phyloP scores from a whole-genome alignment of 1,140 invertebrate species.

The Cydia amplana region DNA sequence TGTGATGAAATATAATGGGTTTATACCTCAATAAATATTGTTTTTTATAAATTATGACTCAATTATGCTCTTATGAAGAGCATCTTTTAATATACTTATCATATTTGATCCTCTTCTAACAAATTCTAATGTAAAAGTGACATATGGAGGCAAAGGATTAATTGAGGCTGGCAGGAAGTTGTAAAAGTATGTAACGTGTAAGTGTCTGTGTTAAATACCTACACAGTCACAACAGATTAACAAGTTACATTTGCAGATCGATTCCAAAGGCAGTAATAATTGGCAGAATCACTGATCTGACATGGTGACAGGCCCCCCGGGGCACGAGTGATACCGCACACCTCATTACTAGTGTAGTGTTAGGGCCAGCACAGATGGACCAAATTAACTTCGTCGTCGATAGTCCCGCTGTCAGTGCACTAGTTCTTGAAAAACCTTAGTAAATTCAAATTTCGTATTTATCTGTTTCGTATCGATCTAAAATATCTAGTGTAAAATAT shows the following conservation, averaged over 20 bases:
- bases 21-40: no score
- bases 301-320: constrained; percentile 30
- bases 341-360: constrained; percentile 6
- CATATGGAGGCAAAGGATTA: background rate
- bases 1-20: no score
- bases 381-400: background rate
- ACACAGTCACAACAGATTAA: background rate
- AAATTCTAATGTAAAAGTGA: no score
- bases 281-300: constrained; percentile 40
- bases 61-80: no score
- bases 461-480: no score
- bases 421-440: no score
- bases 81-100: no score
- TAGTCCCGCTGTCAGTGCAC: no score
- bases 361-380: background rate
- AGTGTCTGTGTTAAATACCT: background rate
- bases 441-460: no score
- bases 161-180: background rate
- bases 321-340: background rate
- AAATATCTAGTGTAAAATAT: no score
- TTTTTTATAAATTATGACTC: no score
- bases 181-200: background rate
- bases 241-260: constrained; percentile 12
- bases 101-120: no score
- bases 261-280: constrained; percentile 37